These are phyloP conservation scores for Pristis pectinata DNA, from an alignment of 2,797 vertebrate genomes.

Conservation along the genomic window DNA sequence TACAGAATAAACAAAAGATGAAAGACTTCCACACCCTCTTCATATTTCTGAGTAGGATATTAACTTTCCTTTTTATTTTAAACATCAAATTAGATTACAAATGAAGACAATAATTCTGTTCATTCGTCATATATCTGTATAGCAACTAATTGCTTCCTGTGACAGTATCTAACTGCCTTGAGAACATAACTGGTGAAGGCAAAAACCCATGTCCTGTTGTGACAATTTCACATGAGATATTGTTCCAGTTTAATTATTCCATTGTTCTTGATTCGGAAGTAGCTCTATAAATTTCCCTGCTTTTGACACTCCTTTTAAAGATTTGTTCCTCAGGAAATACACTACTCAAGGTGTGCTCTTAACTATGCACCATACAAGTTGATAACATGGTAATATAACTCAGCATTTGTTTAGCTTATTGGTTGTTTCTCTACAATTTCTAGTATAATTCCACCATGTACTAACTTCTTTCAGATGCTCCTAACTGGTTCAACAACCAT, in stretches of 20 bases:
- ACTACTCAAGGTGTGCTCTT: background rate
- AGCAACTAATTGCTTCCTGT: background rate
- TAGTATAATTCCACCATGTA: background rate
- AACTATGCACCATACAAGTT: background rate
- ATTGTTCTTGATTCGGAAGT: background rate
- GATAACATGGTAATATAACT: background rate
- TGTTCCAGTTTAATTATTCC: too few species aligned
- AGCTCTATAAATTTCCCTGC: background rate
- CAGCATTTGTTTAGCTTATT: background rate
- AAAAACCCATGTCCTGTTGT: background rate
- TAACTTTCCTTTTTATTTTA: background rate
- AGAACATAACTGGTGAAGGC: background rate
- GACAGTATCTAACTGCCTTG: background rate
- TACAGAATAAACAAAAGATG: background rate
- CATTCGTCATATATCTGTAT: background rate
- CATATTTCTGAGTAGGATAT: background rate
- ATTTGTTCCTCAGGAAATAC: background rate
- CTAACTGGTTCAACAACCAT: background rate
- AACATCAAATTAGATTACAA: background rate
- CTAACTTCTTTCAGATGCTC: background rate
- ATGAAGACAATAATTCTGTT: background rate
- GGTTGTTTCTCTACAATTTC: background rate
- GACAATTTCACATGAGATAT: background rate
- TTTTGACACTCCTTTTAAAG: too few species aligned
- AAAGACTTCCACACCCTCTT: background rate